Evolutionary conservation across 1,140 invertebrate genomes (phyloP), one percentile per base, ranked within the genome.

Genomic region (Calephelis virginiensis): DNA sequence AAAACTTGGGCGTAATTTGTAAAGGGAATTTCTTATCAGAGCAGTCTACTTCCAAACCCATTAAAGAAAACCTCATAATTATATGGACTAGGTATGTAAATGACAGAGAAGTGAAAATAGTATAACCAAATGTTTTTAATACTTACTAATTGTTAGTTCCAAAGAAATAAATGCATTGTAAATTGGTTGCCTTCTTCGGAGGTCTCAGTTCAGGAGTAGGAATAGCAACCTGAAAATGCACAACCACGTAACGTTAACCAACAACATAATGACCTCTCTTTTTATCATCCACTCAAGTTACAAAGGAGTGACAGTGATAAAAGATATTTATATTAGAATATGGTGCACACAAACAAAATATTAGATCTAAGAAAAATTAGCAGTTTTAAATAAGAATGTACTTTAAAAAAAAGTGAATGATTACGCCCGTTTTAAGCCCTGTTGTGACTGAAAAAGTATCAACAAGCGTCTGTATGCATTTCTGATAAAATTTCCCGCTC

Each of bases 131-230:
- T 28, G 28, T 61, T 45, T 8, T 3, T 12, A 11, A 13, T 74
- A 95, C 97, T 97, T 93, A 98, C 97, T 96, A 98, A 89, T 98
- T 98, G 75, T 97, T 95, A 46, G 96, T 95, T 61, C 97, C 97
- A 93, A 97, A 98, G 92, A 99, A 98, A 89, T 95, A 98, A 69
- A 98, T 96, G 91, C 97, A 98, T 75, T 97, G 95, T 9, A 94
- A 91, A 63, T 94, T 90, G 8, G 85, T 92, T 59, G 90, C 91
- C 76, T 94, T 95, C 80, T 94, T 95, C 37, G 94, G 94, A 72
- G 93, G 94, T 82, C 94, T 95, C 77, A 95, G 81, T 69, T 95
- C 94, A 67, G 94, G 91, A 14, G 94, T 93, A 7, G 95, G 95
- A 66, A 94, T 92, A 10, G 96, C 94, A 74, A 98, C 94, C 96